Evolutionary conservation across 2,797 vertebrate genomes (phyloP).

Genomic region (Propithecus deckenii): DNA sequence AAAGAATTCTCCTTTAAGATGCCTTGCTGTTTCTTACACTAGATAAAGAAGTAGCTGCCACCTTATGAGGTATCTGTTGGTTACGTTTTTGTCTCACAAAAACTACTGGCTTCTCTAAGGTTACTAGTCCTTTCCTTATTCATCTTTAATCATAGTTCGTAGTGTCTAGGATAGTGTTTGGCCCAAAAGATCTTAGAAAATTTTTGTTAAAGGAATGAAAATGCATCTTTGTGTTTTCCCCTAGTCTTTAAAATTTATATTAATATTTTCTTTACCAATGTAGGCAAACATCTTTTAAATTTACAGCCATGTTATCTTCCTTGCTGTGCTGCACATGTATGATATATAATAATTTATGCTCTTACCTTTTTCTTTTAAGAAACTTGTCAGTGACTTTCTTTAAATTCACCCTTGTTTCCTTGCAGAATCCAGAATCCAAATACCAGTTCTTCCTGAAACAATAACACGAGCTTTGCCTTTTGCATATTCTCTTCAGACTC

Average conservation of each 20-base stretch:
- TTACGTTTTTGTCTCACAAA: background rate
- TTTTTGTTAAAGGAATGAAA: background rate
- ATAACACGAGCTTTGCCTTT: background rate
- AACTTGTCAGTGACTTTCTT: background rate
- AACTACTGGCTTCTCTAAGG: background rate
- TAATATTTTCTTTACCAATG: background rate
- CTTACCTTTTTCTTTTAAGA: background rate
- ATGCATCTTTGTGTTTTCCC: background rate
- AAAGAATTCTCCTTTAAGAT: background rate
- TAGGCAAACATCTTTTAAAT: background rate
- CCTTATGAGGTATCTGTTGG: background rate
- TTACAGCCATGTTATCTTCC: background rate
- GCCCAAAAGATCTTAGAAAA: background rate
- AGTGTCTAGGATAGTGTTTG: background rate
- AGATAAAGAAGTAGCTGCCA: background rate
- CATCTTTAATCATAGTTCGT: background rate
- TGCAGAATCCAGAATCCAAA: background rate
- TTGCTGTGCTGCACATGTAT: background rate
- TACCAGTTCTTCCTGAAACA: background rate
- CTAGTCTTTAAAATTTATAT: background rate
- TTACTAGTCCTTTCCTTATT: background rate
- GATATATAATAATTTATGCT: background rate
- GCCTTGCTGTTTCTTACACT: background rate
- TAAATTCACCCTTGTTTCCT: slow-evolving; percentile 1
- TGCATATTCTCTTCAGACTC: background rate